Evolutionary conservation across 2,888 invertebrate genomes (phyloP).

Genomic region (Cephalotes varians): DNA sequence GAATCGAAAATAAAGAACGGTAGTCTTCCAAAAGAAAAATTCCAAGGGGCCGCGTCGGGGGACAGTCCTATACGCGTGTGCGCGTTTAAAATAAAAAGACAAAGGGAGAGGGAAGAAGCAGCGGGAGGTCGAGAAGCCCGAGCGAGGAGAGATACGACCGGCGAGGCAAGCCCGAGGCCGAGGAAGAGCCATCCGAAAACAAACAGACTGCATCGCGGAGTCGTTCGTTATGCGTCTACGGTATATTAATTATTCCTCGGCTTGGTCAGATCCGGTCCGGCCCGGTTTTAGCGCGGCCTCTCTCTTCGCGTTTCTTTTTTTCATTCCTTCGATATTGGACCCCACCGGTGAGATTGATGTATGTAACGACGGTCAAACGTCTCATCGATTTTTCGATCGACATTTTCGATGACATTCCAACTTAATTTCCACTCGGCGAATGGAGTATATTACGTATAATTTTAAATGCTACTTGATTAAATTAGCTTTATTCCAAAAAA

Average conservation of each 20-base stretch:
- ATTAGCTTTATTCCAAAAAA: not conserved
- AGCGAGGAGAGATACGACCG: slow-evolving; percentile 75
- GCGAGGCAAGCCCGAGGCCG: slow-evolving; percentile 65
- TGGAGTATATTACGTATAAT: not conserved
- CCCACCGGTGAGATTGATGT: not conserved
- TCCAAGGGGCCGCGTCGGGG: not conserved
- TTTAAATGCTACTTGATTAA: not conserved
- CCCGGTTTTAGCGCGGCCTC: slow-evolving; percentile 42
- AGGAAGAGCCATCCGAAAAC: slow-evolving; percentile 81
- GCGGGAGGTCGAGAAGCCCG: slow-evolving; percentile 78
- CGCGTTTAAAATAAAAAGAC: slow-evolving; percentile 77
- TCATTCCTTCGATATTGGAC: slow-evolving; percentile 38
- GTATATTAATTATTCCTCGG: slow-evolving; percentile 85
- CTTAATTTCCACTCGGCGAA: not conserved
- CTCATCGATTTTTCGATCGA: slow-evolving; percentile 2
- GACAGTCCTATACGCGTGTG: slow-evolving; percentile 9
- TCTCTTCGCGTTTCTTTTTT: slow-evolving; percentile 36
- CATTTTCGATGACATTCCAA: not conserved
- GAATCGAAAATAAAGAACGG: slow-evolving; percentile 29
- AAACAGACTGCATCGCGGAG: slow-evolving; percentile 82
- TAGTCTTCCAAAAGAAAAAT: slow-evolving; percentile 20
- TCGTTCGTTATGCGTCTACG: slow-evolving; percentile 84
- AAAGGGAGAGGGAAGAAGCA: slow-evolving; percentile 68
- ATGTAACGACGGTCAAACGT: not conserved
- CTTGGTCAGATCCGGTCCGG: slow-evolving; percentile 78